These are phyloP conservation scores for Campaea margaritaria DNA, from an alignment of 2,888 invertebrate species.

Conservation along the genomic window DNA sequence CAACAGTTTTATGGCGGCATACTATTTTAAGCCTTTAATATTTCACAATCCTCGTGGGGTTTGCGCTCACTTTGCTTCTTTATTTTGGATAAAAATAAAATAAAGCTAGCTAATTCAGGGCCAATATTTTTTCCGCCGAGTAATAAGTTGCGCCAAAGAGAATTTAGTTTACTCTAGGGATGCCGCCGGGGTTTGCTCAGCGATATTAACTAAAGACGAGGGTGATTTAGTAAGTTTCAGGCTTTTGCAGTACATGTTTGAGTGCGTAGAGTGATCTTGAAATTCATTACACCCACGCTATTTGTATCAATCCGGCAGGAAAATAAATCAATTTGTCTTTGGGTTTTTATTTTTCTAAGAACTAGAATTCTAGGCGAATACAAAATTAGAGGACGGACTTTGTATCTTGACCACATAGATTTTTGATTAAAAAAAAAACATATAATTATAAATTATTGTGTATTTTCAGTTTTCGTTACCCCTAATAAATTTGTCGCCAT, in stretches of 20 bases:
- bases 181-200: constrained; percentile 17
- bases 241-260: not conserved
- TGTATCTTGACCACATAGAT: too few species aligned
- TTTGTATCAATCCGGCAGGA: constrained; percentile 5
- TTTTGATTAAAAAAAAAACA: too few species aligned
- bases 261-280: not conserved
- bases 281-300: not conserved
- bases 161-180: constrained; percentile 28
- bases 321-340: constrained; percentile 6
- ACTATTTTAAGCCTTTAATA: not conserved
- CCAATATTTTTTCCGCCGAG: constrained; percentile 24
- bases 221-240: constrained; percentile 7
- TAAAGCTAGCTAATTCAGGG: constrained; percentile 28
- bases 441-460: too few species aligned
- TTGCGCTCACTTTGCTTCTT: constrained; percentile 4
- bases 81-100: constrained; percentile 22
- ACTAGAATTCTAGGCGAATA: too few species aligned
- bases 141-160: constrained; percentile 25
- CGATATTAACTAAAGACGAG: constrained; percentile 19
- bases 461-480: too few species aligned
- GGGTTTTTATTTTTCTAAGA: not conserved
- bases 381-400: too few species aligned
- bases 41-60: constrained; percentile 7
- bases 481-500: too few species aligned
- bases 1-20: not conserved